Conservation (phyloP, 92 coral and sea anemone genomes). For the Paramuricea clavata region DNA sequence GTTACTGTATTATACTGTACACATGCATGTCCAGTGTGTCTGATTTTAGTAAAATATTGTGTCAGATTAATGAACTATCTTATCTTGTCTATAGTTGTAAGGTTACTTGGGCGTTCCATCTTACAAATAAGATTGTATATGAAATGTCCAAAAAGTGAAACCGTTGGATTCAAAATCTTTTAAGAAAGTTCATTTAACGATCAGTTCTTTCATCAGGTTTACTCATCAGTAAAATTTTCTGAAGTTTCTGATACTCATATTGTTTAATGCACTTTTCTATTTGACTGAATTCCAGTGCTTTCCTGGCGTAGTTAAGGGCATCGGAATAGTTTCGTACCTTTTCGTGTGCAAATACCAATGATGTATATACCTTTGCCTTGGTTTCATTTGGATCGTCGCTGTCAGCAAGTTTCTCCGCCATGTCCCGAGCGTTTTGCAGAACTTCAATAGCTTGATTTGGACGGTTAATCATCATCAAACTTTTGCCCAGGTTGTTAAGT, state of each 20-base stretch:
- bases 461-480: neutral
- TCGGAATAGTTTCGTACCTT: neutral
- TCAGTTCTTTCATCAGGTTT: too few relatives aligned
- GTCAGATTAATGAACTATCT: too few relatives aligned
- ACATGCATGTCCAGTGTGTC: too few relatives aligned
- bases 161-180: too few relatives aligned
- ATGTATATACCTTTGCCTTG: neutral
- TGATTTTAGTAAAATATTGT: too few relatives aligned
- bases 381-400: neutral
- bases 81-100: too few relatives aligned
- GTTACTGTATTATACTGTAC: too few relatives aligned
- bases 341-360: neutral
- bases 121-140: too few relatives aligned
- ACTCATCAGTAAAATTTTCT: too few relatives aligned
- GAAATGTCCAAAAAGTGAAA: too few relatives aligned
- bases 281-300: neutral
- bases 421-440: neutral
- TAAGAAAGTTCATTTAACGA: too few relatives aligned
- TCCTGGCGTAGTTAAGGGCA: neutral
- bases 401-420: conserved; percentile 8
- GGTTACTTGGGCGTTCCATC: too few relatives aligned
- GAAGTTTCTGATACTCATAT: neutral
- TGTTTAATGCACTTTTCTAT: neutral
- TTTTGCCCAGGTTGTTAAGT: neutral
- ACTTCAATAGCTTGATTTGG: neutral